These are phyloP conservation scores for Xanthorhoe designata DNA, from an alignment of 2,888 invertebrate genomes.

Conservation along the genomic window DNA sequence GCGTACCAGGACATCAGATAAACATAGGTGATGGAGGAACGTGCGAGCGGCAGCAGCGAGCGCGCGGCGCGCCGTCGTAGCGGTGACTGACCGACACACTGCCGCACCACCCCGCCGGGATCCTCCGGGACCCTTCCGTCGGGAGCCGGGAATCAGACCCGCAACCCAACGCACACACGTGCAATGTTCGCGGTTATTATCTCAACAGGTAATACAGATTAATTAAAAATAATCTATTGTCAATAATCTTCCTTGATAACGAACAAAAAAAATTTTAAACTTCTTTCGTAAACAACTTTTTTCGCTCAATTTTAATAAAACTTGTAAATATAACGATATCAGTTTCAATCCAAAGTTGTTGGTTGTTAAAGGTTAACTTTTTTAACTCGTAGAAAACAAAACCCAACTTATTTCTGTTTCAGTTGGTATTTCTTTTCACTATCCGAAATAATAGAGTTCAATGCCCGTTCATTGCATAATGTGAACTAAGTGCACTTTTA, in stretches of 20 bases:
- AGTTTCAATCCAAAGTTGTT: too few relatives aligned
- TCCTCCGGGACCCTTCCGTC: slow-evolving; percentile 81
- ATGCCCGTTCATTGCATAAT: slow-evolving; percentile 24
- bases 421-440: background rate
- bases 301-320: background rate
- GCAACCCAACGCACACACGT: slow-evolving; percentile 56
- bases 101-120: slow-evolving; percentile 80
- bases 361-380: too few relatives aligned
- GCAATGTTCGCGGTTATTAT: slow-evolving; percentile 38
- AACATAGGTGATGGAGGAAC: slow-evolving; percentile 66
- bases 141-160: slow-evolving; percentile 77
- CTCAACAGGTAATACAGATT: slow-evolving; percentile 44
- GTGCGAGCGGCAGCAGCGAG: slow-evolving; percentile 63
- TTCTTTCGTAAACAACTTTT: background rate
- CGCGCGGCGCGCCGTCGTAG: slow-evolving; percentile 78
- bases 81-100: slow-evolving; percentile 85
- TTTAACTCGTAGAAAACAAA: background rate
- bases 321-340: too few relatives aligned
- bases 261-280: background rate
- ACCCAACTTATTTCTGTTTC: background rate
- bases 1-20: slow-evolving; percentile 68
- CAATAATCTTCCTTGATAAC: background rate
- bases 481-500: slow-evolving; percentile 19
- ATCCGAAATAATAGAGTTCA: slow-evolving; percentile 23
- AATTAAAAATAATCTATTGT: slow-evolving; percentile 7